Conservation (phyloP, 2,888 invertebrate genomes). For the Drosophila mettleri region DNA sequence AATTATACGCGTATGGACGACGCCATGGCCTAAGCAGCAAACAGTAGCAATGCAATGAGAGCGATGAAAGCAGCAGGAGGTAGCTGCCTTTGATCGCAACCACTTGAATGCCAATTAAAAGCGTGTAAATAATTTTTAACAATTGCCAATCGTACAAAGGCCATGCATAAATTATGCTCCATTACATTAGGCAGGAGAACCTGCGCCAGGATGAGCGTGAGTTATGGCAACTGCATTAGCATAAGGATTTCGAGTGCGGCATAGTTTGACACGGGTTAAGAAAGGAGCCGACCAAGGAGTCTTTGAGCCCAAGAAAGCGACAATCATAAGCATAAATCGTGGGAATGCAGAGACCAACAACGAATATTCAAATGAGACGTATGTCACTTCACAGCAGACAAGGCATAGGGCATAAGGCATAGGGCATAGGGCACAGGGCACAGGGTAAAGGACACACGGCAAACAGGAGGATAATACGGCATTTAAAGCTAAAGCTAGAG, state of each 20-base stretch:
- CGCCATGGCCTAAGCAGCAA: slow-evolving; percentile 38
- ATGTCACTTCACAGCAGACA: slow-evolving; percentile 72
- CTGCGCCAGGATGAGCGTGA: slow-evolving; percentile 46
- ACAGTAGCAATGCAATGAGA: slow-evolving; percentile 28
- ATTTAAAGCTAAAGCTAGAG: slow-evolving; percentile 59
- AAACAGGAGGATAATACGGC: slow-evolving; percentile 62
- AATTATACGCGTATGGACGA: slow-evolving; percentile 34
- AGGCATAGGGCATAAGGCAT: slow-evolving; percentile 41
- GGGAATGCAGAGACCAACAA: slow-evolving; percentile 51
- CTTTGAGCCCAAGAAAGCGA: slow-evolving; percentile 26
- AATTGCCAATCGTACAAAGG: slow-evolving; percentile 66
- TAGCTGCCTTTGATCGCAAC: slow-evolving; percentile 62
- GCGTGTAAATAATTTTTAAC: slow-evolving; percentile 76
- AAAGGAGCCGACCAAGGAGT: slow-evolving; percentile 1
- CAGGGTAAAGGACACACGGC: not conserved
- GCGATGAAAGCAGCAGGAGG: slow-evolving; percentile 58
- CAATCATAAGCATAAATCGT: slow-evolving; percentile 74
- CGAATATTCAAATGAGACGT: slow-evolving; percentile 74
- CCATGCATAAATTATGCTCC: slow-evolving; percentile 57
- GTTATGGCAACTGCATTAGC: slow-evolving; percentile 73
- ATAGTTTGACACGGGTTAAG: slow-evolving; percentile 59
- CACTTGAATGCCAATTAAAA: slow-evolving; percentile 80
- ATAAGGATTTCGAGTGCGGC: slow-evolving; percentile 64
- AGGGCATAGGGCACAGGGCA: slow-evolving; percentile 44
- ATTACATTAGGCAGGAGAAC: slow-evolving; percentile 46